Evolutionary conservation across 2,888 invertebrate species (phyloP).

Genomic region (Xanthostigma xanthostigma): DNA sequence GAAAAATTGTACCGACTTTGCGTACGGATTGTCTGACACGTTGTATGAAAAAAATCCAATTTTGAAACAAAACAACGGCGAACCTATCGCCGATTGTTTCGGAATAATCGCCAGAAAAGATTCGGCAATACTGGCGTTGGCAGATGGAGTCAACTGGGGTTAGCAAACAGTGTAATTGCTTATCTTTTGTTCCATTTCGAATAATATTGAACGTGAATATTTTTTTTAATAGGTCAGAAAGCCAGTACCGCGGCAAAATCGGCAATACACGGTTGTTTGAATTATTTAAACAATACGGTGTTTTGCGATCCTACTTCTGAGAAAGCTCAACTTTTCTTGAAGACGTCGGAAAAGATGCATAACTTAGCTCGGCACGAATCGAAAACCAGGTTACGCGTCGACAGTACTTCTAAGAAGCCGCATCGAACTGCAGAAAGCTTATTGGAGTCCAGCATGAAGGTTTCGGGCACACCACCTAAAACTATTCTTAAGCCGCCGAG

Average conservation of each 20-base stretch:
- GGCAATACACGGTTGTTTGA: slow-evolving; percentile 71
- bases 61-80: slow-evolving; percentile 52
- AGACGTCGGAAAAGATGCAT: background rate
- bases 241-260: slow-evolving; percentile 72
- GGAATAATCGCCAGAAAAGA: slow-evolving; percentile 58
- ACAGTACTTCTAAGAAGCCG: background rate
- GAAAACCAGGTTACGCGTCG: background rate
- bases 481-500: slow-evolving; percentile 16
- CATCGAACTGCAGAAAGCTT: slow-evolving; percentile 3
- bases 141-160: slow-evolving; percentile 89
- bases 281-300: slow-evolving; percentile 62
- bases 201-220: background rate
- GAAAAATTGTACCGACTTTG: slow-evolving; percentile 38
- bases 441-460: slow-evolving; percentile 2
- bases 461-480: background rate
- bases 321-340: background rate
- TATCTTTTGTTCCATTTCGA: background rate
- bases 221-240: slow-evolving; percentile 42
- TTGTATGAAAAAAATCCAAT: slow-evolving; percentile 73
- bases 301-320: slow-evolving; percentile 26
- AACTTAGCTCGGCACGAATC: background rate
- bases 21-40: slow-evolving; percentile 59
- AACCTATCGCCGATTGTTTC: slow-evolving; percentile 80
- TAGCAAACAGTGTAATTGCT: slow-evolving; percentile 12
- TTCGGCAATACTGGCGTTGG: slow-evolving; percentile 63